These are phyloP conservation scores for Lochmaea capreae DNA, from an alignment of 2,888 invertebrate species.

Conservation along the genomic window DNA sequence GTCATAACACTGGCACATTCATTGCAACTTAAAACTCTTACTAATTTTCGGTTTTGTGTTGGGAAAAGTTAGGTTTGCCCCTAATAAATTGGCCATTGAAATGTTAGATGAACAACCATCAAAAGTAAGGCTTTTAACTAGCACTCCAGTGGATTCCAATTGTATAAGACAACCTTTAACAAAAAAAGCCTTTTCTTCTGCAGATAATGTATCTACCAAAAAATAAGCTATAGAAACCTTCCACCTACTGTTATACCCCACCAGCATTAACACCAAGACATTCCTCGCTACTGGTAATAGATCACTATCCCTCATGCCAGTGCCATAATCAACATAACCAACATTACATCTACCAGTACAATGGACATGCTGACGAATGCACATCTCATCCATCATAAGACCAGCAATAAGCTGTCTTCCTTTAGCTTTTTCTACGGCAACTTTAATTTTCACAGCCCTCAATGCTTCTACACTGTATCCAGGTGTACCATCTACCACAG, in stretches of 20 bases:
- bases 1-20: too few species aligned
- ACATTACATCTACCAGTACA: too few species aligned
- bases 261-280: not conserved
- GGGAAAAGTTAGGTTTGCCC: too few species aligned
- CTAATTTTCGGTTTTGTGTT: too few species aligned
- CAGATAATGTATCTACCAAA: slow-evolving; percentile 20
- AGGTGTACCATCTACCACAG: not conserved
- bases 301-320: too few species aligned
- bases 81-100: slow-evolving; percentile 31
- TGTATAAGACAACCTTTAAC: slow-evolving; percentile 22
- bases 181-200: slow-evolving; percentile 30
- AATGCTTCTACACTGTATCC: not conserved
- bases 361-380: too few species aligned
- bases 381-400: not conserved
- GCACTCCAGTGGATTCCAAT: slow-evolving; percentile 15
- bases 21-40: too few species aligned
- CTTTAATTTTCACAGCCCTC: not conserved
- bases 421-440: not conserved
- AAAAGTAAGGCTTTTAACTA: slow-evolving; percentile 33
- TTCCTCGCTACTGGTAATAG: too few species aligned
- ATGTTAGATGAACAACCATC: slow-evolving; percentile 35
- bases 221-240: slow-evolving; percentile 29
- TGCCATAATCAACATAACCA: too few species aligned
- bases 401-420: not conserved
- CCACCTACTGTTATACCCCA: too few species aligned